These are phyloP conservation scores for Macrostomum lignano DNA, from an alignment of 1,140 invertebrate species.

Conservation along the genomic window DNA sequence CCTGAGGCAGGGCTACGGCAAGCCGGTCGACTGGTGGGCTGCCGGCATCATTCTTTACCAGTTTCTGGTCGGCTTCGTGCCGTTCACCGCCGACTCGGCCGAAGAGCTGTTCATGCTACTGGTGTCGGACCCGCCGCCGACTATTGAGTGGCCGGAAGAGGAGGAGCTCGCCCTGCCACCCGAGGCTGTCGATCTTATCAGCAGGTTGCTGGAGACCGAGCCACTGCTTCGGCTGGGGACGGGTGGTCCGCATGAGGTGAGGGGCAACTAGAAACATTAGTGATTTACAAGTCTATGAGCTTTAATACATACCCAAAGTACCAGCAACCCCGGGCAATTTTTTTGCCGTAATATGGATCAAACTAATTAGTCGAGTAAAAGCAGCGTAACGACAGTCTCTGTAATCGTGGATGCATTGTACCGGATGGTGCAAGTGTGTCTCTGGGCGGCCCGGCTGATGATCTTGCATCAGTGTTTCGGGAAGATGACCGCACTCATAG, in stretches of 20 bases:
- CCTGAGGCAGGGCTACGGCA: constrained; percentile 36
- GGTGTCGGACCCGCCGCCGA: constrained; percentile 56
- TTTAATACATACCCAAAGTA: no score
- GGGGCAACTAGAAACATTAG: no score
- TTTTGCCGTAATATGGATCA: no score
- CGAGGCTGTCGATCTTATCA: constrained; percentile 44
- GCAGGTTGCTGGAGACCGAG: constrained; percentile 57
- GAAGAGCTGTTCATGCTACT: constrained; percentile 94
- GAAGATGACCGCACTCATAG: no score
- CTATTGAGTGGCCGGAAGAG: constrained; percentile 75
- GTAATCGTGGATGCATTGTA: no score
- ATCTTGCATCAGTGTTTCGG: no score
- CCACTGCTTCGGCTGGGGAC: constrained; percentile 62
- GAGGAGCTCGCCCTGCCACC: constrained; percentile 34
- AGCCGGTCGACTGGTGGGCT: constrained; percentile 84
- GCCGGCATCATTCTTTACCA: constrained; percentile 96
- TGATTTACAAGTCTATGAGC: no score
- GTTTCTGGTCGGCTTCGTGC: constrained; percentile 88
- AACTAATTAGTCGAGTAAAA: no score
- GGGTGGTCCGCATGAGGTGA: constrained; percentile 44
- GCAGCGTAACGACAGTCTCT: no score
- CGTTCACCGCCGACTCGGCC: constrained; percentile 88
- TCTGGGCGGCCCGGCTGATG: no score
- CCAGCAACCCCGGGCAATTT: no score
- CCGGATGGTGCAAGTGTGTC: no score